Evolutionary conservation across 2,888 invertebrate genomes (phyloP).

Genomic region (Clusia tigrina): DNA sequence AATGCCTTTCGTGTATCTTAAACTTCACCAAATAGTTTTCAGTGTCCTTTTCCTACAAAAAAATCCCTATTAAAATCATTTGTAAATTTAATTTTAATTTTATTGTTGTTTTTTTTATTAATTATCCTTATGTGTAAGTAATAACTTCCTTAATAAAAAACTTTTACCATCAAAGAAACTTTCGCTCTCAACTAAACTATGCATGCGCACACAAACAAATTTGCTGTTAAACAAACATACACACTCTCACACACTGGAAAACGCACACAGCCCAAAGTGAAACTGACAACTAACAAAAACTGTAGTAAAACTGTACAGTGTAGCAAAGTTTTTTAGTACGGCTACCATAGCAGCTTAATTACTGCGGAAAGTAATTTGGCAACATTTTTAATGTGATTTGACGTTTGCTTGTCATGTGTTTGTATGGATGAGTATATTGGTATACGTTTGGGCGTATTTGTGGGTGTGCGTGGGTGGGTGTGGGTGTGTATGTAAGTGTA

Average conservation of each 20-base stretch:
- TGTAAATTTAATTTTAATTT: too few species aligned
- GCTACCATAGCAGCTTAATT: slow-evolving; percentile 7
- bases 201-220: not conserved
- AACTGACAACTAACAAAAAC: not conserved
- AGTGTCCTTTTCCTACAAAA: too few species aligned
- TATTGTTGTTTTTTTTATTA: too few species aligned
- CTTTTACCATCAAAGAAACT: not conserved
- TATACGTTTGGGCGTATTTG: not conserved
- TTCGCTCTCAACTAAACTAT: not conserved
- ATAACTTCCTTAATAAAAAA: not conserved
- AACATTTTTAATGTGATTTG: slow-evolving; percentile 16
- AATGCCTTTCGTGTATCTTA: too few species aligned
- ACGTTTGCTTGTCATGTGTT: slow-evolving; percentile 9
- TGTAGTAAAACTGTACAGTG: slow-evolving; percentile 1
- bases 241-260: not conserved
- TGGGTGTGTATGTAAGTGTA: not conserved
- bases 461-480: not conserved
- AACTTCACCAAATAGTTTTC: too few species aligned
- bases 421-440: too few species aligned
- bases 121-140: too few species aligned
- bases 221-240: not conserved
- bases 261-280: not conserved
- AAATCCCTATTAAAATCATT: not conserved
- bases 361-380: slow-evolving; percentile 17
- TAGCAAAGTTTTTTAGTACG: not conserved